A percentile compares a stretch with the other conserved stretches of the same genome.
phyloP scores from a whole-genome alignment of 2,113 vertebrate species.

The Steatornis caripensis region DNA sequence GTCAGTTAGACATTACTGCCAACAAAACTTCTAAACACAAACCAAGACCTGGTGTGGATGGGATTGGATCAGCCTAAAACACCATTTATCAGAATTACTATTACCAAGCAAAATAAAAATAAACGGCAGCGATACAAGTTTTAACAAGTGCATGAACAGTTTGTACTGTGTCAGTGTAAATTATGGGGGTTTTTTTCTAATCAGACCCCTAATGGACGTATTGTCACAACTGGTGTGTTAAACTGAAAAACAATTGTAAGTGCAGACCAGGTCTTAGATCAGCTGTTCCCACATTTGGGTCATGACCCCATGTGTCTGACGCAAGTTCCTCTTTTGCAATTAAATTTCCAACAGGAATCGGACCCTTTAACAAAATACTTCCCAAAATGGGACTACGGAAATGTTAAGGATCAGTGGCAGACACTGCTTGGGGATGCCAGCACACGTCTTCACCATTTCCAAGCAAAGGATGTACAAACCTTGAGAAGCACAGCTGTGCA shows the following conservation, averaged over 20 bases:
- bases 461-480: background rate
- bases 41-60: background rate
- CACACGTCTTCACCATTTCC: accelerated
- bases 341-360: constrained; percentile 3
- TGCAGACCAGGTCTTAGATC: background rate
- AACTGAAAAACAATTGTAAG: background rate
- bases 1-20: background rate
- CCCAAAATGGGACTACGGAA: background rate
- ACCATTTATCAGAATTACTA: background rate
- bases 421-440: background rate
- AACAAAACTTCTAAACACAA: background rate
- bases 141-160: background rate
- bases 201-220: background rate
- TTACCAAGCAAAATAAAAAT: background rate
- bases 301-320: background rate
- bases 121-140: background rate
- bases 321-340: background rate
- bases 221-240: background rate
- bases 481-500: background rate
- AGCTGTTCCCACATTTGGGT: background rate
- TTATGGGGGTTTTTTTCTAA: background rate
- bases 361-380: background rate
- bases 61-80: background rate
- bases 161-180: background rate
- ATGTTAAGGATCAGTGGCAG: background rate